phyloP scores from a whole-genome alignment of 2,888 invertebrate genomes.

The Hoplodrina blanda region DNA sequence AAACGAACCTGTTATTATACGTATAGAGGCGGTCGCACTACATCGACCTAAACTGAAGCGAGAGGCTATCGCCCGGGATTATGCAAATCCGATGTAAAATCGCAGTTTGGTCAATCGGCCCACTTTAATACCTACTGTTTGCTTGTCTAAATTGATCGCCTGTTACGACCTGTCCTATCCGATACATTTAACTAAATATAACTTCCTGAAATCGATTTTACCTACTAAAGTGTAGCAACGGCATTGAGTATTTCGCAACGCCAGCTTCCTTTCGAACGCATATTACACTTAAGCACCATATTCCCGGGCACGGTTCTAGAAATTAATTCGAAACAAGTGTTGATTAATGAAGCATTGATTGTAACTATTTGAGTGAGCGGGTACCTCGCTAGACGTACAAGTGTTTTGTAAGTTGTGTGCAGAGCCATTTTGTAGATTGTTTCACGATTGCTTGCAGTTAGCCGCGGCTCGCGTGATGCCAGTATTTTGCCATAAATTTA shows the following conservation, averaged over 20 bases:
- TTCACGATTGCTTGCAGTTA: background rate
- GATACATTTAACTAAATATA: slow-evolving; percentile 58
- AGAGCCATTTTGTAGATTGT: slow-evolving; percentile 32
- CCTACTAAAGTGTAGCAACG: slow-evolving; percentile 52
- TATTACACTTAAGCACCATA: slow-evolving; percentile 33
- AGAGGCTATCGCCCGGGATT: slow-evolving; percentile 45
- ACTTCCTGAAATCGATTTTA: slow-evolving; percentile 68
- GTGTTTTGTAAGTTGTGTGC: slow-evolving; percentile 43
- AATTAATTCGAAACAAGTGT: slow-evolving; percentile 41
- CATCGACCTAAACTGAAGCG: slow-evolving; percentile 49
- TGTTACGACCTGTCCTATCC: slow-evolving; percentile 66
- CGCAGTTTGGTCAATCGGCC: slow-evolving; percentile 69
- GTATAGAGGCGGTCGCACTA: slow-evolving; percentile 23
- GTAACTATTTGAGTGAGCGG: slow-evolving; percentile 43
- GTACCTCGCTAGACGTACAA: slow-evolving; percentile 25
- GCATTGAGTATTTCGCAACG: slow-evolving; percentile 51
- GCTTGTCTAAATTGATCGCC: slow-evolving; percentile 69
- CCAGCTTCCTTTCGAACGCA: slow-evolving; percentile 51
- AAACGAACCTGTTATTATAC: slow-evolving; percentile 49
- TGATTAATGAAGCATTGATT: slow-evolving; percentile 57
- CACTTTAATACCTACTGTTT: slow-evolving; percentile 64
- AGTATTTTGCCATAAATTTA: slow-evolving; percentile 27
- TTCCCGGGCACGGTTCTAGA: slow-evolving; percentile 42
- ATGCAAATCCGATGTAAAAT: slow-evolving; percentile 63
- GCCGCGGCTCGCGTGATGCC: slow-evolving; percentile 7